Evolutionary conservation across 1,140 invertebrate genomes (phyloP).

Genomic region (Sycophaga agraensis): DNA sequence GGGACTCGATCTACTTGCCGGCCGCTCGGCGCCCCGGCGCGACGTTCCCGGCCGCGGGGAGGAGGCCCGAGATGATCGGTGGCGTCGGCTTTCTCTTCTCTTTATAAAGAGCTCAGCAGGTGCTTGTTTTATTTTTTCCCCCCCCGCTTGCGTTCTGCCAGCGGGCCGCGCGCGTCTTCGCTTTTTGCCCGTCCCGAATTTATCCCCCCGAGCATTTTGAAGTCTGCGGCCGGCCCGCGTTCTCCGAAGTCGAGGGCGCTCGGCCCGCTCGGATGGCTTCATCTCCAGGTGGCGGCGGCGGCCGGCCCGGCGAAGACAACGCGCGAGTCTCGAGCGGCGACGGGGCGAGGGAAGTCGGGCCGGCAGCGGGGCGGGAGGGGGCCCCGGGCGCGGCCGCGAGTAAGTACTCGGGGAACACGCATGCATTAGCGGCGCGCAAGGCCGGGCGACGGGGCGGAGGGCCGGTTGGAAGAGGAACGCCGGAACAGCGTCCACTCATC

Average conservation of each 20-base stretch:
- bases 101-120: too few relatives aligned
- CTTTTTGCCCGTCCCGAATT: too few relatives aligned
- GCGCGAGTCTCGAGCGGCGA: too few relatives aligned
- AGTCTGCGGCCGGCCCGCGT: too few relatives aligned
- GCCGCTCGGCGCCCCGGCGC: too few relatives aligned
- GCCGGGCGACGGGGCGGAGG: background rate
- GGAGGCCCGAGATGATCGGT: too few relatives aligned
- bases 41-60: background rate
- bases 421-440: conserved; percentile 1
- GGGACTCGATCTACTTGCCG: background rate
- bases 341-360: background rate
- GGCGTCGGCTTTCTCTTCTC: background rate
- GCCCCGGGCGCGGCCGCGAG: background rate
- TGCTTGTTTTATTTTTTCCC: conserved; percentile 1
- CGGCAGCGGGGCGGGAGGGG: background rate
- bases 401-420: conserved; percentile 24
- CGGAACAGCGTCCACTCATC: conserved; percentile 58
- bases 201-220: too few relatives aligned
- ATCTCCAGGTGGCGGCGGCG: conserved; percentile 7
- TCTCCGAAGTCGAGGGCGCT: too few relatives aligned
- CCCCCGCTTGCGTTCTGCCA: background rate
- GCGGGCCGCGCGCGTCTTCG: background rate
- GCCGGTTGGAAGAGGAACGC: conserved; percentile 50
- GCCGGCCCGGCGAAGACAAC: too few relatives aligned
- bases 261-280: conserved; percentile 8